These are phyloP conservation scores for Manis javanica DNA, from an alignment of 2,797 vertebrate genomes.

Conservation along the genomic window DNA sequence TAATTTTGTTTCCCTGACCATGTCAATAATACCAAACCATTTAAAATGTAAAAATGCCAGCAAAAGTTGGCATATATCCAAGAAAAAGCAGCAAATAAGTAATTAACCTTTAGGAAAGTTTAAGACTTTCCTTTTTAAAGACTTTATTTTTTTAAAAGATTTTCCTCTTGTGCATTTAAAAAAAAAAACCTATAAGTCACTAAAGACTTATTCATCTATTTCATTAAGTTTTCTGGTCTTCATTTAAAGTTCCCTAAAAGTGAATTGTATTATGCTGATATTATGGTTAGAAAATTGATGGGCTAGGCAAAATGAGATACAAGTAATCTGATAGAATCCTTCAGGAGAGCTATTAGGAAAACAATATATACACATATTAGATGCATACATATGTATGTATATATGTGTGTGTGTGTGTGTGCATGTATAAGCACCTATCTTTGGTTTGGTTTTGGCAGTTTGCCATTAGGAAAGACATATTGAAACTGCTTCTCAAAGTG, in stretches of 20 bases:
- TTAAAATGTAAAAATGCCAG: background rate
- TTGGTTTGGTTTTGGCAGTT: background rate
- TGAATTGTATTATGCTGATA: background rate
- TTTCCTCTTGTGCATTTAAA: too few relatives aligned
- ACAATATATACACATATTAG: background rate
- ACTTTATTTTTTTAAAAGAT: too few relatives aligned
- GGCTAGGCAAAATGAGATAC: background rate
- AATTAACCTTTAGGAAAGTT: background rate
- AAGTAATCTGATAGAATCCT: constrained; percentile 22
- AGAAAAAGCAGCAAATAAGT: background rate
- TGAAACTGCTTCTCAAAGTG: background rate
- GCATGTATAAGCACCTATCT: accelerated
- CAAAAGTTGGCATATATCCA: background rate
- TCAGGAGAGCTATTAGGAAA: background rate
- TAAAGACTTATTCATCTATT: background rate
- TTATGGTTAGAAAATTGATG: background rate
- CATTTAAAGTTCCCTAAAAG: background rate
- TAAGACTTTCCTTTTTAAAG: too few relatives aligned
- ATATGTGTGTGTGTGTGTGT: background rate
- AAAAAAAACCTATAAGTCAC: background rate
- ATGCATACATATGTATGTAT: background rate
- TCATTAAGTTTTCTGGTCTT: background rate
- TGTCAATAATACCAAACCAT: background rate
- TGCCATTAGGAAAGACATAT: background rate
- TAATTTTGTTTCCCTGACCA: background rate